Evolutionary conservation across 2,797 vertebrate species (phyloP), one percentile per base, ranked within the genome.

Genomic region (Eurystomus glaucurus): DNA sequence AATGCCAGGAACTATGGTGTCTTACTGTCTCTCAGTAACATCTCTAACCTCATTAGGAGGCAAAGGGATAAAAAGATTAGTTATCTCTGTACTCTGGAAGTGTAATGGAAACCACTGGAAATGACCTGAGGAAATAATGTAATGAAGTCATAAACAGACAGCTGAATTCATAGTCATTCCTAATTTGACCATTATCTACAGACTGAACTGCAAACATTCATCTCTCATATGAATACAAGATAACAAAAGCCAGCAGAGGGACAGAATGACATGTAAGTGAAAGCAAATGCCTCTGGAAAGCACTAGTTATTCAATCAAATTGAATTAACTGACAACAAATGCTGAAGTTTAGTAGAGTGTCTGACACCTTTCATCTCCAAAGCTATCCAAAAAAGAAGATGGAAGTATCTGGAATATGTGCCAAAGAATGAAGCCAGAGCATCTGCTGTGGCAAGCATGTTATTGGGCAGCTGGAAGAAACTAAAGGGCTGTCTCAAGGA

Each of bases 401-500:
- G 5, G 20, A 91, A 81, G 51, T 76, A 93, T 72, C 45, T 65
- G 33, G 33, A 50, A 37, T 86, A 84, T 48, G 65, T 11, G 43
- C 23, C 66, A 50, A 92, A 88, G 81, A 95, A 95, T 11, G 28
- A 88, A 94, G 71, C 31, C 4, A 13, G 60, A 94, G 45, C 60
- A 68, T 80, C 68, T 96, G 81, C 79, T 2, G 2, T 39, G 8
- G 52, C 64, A 93, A 81, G 78, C 37, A 61, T 78, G 41, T 64
- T 52, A 54, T 8, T 35, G 64, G 78, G 79, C 90, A 91, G 88
- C 90, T 95, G 87, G n/a, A 66, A 57, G 52, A 74, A 85, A 82
- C 35, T 16, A 33, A 76, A 91, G 26, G 20, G 35, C 46, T 80
- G 41, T 48, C n/a, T 79, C 48, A 92, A 92, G 28, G 65, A 82